Evolutionary conservation across 2,113 vertebrate genomes (phyloP).

Genomic region (Brachyistius frenatus): DNA sequence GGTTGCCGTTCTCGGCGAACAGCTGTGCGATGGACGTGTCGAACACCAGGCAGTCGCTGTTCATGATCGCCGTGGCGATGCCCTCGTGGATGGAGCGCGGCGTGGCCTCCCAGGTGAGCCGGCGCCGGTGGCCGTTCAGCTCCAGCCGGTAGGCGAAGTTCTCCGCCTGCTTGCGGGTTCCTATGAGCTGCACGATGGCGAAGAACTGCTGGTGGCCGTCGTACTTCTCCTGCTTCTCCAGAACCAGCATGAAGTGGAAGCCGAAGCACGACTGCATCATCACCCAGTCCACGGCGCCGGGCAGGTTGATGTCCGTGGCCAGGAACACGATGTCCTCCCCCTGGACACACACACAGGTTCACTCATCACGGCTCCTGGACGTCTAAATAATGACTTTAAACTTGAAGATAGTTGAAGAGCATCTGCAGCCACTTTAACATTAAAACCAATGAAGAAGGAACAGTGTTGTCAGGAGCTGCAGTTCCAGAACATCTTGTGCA

Average conservation of each 20-base stretch:
- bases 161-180: constrained; percentile 98
- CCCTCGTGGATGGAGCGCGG: constrained; percentile 98
- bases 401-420: too few species aligned
- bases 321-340: constrained; percentile 99
- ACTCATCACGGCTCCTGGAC: too few species aligned
- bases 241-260: constrained; percentile 98
- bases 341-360: constrained; percentile 45
- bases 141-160: constrained; percentile 98
- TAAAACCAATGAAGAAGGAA: too few species aligned
- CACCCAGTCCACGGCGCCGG: constrained; percentile 98
- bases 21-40: constrained; percentile 99
- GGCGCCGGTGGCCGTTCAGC: constrained; percentile 97
- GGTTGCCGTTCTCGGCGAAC: constrained; percentile 98
- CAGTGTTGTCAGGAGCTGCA: too few species aligned
- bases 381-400: too few species aligned
- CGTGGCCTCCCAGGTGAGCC: constrained; percentile 99
- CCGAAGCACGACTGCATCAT: constrained; percentile 99
- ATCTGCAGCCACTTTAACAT: too few species aligned
- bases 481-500: too few species aligned
- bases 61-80: constrained; percentile 99
- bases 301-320: constrained; percentile 99
- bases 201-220: constrained; percentile 99
- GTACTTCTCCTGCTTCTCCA: constrained; percentile 99
- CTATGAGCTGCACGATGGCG: constrained; percentile 98
- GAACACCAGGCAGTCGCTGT: constrained; percentile 99